Conservation (phyloP, 2,888 invertebrate genomes). For the Orthonevra nobilis region DNA sequence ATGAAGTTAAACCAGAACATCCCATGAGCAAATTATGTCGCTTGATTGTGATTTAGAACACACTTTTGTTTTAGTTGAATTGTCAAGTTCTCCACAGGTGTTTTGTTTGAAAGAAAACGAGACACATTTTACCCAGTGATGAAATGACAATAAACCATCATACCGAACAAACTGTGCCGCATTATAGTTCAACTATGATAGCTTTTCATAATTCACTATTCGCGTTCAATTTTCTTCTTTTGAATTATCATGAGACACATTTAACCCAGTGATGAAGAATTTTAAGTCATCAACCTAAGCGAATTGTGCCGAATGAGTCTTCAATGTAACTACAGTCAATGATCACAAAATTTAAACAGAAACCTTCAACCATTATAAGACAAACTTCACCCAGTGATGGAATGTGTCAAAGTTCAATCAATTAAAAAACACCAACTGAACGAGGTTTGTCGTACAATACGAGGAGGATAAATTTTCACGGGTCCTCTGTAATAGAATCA, state of each 20-base stretch:
- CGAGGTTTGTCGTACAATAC: constrained; percentile 77
- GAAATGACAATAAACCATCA: constrained; percentile 44
- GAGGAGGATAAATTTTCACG: neutral
- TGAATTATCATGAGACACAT: constrained; percentile 51
- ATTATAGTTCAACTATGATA: constrained; percentile 9
- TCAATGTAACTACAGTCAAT: neutral
- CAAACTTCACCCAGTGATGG: constrained; percentile 80
- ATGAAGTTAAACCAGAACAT: constrained; percentile 69
- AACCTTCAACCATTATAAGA: constrained; percentile 75
- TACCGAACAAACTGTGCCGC: constrained; percentile 47
- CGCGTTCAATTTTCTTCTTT: neutral
- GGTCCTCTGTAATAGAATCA: constrained; percentile 1
- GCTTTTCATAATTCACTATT: neutral
- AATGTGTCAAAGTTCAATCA: neutral
- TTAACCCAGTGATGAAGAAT: constrained; percentile 60
- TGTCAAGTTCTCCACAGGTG: no score
- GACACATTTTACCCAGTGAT: constrained; percentile 65
- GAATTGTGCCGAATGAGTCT: constrained; percentile 11
- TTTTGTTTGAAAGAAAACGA: constrained; percentile 24
- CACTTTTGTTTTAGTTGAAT: no score
- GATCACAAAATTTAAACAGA: neutral
- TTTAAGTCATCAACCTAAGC: constrained; percentile 10
- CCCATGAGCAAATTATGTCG: constrained; percentile 76
- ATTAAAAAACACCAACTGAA: constrained; percentile 74
- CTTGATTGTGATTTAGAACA: no score